phyloP scores from a whole-genome alignment of 2,888 invertebrate genomes.

The Spatulosminthurus flaviceps region DNA sequence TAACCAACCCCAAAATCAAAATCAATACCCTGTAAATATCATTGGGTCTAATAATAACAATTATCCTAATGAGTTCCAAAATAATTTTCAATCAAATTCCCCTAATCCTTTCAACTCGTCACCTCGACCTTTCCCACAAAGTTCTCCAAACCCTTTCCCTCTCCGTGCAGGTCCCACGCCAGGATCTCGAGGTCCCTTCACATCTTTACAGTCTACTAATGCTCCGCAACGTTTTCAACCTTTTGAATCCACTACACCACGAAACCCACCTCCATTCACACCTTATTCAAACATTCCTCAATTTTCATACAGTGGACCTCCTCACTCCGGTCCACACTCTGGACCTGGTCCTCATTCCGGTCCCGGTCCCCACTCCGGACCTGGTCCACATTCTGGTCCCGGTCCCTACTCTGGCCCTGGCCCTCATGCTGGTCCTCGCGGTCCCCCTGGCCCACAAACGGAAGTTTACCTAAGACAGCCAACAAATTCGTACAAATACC shows the following conservation, averaged over 20 bases:
- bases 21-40: slow-evolving; percentile 36
- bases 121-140: not conserved
- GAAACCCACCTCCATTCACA: not conserved
- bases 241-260: not conserved
- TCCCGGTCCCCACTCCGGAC: slow-evolving; percentile 2
- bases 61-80: not conserved
- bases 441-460: not conserved
- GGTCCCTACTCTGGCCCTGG: not conserved
- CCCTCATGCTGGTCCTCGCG: not conserved
- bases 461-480: slow-evolving; percentile 35
- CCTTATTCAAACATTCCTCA: not conserved
- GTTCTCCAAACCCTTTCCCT: not conserved
- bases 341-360: not conserved
- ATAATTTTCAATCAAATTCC: not conserved
- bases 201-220: slow-evolving; percentile 16
- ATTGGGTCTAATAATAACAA: not conserved
- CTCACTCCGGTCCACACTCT: not conserved
- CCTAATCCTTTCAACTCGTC: not conserved
- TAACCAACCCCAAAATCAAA: not conserved
- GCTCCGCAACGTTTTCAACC: not conserved
- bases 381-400: not conserved
- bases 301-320: not conserved
- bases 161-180: not conserved
- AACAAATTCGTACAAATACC: slow-evolving; percentile 34
- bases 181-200: slow-evolving; percentile 5